These are phyloP conservation scores for Chionoecetes opilio DNA, from an alignment of 1,140 invertebrate genomes.

Conservation along the genomic window DNA sequence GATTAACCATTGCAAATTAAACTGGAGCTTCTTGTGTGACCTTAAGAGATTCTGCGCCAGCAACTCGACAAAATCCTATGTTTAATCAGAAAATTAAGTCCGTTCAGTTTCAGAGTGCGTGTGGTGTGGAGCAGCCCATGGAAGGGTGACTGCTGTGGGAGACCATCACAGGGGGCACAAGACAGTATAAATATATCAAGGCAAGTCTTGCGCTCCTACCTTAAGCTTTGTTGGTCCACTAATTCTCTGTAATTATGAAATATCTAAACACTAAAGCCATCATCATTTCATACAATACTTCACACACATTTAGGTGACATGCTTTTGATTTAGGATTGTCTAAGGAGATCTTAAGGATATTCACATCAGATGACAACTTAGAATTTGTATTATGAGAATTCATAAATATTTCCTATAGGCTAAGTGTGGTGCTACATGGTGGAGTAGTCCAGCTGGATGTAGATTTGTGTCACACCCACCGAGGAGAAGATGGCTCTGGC, in stretches of 20 bases:
- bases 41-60: neutral
- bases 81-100: neutral
- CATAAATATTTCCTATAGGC: neutral
- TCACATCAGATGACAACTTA: neutral
- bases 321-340: neutral
- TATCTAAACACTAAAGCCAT: conserved; percentile 16
- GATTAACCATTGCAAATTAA: neutral
- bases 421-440: conserved; percentile 87
- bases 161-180: neutral
- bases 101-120: neutral
- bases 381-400: conserved; percentile 12
- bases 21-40: neutral
- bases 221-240: neutral
- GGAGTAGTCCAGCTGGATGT: conserved; percentile 95
- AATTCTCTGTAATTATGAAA: neutral
- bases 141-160: neutral
- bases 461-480: conserved; percentile 94
- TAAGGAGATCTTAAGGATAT: neutral
- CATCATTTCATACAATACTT: neutral
- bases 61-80: neutral
- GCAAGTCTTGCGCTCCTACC: neutral
- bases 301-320: neutral
- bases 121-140: neutral
- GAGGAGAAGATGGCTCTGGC: conserved; percentile 97
- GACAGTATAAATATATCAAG: neutral